Evolutionary conservation across 2,797 vertebrate species (phyloP), one percentile per base, ranked within the genome.

Genomic region (Epinephelus coioides): DNA sequence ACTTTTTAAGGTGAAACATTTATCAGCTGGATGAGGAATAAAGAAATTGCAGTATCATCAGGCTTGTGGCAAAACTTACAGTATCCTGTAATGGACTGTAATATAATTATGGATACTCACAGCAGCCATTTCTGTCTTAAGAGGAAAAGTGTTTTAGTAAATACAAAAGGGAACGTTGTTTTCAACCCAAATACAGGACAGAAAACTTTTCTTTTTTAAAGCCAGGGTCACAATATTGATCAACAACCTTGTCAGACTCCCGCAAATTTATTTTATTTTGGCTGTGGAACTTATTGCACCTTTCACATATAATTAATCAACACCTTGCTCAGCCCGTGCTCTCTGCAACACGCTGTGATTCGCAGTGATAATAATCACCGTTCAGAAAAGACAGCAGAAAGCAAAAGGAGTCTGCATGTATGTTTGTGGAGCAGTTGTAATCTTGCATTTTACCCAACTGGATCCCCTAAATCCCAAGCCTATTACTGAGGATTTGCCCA

Each of bases 401-500:
- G 76, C 72, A 81, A 85, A 84, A 81, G 68, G 27, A 86, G 76
- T 81, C 61, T 83, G 66, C 63, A 43, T 75, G 85, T 79, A 5
- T 82, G 81, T 88, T 73, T 90, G 83, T 91, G 74, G 77, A 82
- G 90, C 82, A 66, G 81, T 84, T 87, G 89, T 90, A 92, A 90
- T 93, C 85, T 91, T 85, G 74, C 86, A 79, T 93, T 92, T 93
- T 87, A 79, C 88, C 86, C 86, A 72, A 86, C 86, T 89, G 92
- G 86, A 92, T 91, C 89, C 87, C 87, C 80, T 94, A 94, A 95
- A 92, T 90, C 93, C 91, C 93, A 94, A 96, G 93, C 95, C 90
- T 94, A 95, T 95, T 95, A 95, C 78, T 55, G 76, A 73, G 94
- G 94, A 93, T 95, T 95, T 95, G 69, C 62, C 81, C 88, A 43